phyloP scores from a whole-genome alignment of 2,113 vertebrate genomes.

The Bambusicola thoracicus region DNA sequence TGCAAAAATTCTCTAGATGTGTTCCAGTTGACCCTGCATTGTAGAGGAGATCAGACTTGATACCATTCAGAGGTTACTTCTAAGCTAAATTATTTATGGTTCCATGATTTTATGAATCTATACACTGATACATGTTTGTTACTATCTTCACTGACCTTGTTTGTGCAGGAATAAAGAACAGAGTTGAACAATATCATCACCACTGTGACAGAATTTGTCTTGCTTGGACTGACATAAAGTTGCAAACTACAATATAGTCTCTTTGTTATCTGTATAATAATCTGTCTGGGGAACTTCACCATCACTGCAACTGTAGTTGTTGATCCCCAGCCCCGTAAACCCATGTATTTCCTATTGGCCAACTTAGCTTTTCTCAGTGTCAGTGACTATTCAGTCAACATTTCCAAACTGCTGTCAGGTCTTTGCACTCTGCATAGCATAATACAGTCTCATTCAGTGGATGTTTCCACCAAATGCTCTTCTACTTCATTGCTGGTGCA shows the following conservation, averaged over 20 bases:
- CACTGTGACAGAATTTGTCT: slow-evolving; percentile 36
- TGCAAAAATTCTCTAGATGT: background rate
- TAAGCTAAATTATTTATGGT: too few relatives aligned
- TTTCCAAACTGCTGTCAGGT: slow-evolving; percentile 28
- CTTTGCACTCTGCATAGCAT: background rate
- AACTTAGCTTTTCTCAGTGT: slow-evolving; percentile 54
- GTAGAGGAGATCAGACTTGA: background rate
- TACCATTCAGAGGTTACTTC: background rate
- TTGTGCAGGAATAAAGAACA: background rate
- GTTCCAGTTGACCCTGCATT: background rate
- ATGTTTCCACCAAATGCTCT: slow-evolving; percentile 63
- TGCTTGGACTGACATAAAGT: slow-evolving; percentile 42
- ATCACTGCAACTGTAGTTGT: slow-evolving; percentile 30
- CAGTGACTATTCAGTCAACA: slow-evolving; percentile 24
- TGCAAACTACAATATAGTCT: slow-evolving; percentile 34
- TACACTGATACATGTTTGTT: background rate
- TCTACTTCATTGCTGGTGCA: slow-evolving; percentile 36
- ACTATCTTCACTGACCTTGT: background rate
- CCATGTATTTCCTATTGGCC: slow-evolving; percentile 63
- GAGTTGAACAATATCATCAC: background rate
- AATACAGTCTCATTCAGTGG: background rate
- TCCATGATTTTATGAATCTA: background rate
- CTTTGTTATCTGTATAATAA: slow-evolving; percentile 41
- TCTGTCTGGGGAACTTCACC: slow-evolving; percentile 30
- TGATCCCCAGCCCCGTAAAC: slow-evolving; percentile 21